Conservation (phyloP, 92 coral and sea anemone genomes). For the Porites rus region DNA sequence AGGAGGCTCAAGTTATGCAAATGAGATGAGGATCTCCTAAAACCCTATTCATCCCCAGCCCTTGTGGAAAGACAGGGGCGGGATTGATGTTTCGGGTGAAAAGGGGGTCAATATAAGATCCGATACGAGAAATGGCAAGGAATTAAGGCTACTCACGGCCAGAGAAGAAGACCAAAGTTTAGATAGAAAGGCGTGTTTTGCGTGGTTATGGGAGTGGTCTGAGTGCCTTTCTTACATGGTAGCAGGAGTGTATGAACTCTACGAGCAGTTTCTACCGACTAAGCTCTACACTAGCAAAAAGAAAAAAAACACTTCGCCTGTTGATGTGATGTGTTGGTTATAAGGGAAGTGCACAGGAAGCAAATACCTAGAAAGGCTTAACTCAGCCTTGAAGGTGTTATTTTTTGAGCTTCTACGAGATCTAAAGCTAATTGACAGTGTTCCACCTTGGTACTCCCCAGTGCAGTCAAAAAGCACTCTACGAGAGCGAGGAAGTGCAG, state of each 20-base stretch:
- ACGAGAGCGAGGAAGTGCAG: too few relatives aligned
- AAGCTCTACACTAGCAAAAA: neutral
- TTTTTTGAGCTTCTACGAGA: neutral
- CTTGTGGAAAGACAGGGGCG: neutral
- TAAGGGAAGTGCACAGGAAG: neutral
- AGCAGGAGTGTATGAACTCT: neutral
- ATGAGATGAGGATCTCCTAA: neutral
- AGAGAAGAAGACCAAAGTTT: constrained; percentile 3
- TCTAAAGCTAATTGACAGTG: neutral
- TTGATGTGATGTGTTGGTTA: neutral
- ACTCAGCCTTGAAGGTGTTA: neutral
- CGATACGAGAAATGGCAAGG: constrained; percentile 26
- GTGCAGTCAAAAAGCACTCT: too few relatives aligned
- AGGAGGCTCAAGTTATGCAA: neutral
- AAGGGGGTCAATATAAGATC: neutral
- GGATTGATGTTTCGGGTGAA: neutral
- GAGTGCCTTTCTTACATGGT: neutral
- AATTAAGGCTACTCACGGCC: neutral
- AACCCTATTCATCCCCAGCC: neutral
- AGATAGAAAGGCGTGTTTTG: neutral
- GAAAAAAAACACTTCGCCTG: neutral
- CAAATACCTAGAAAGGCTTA: neutral
- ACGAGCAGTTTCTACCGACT: neutral
- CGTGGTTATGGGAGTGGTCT: neutral
- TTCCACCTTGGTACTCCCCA: too few relatives aligned